A percentile compares a stretch with the other conserved stretches of the same genome.
These are phyloP conservation scores for Peucedramus taeniatus DNA, from an alignment of 2,113 vertebrate species.

Conservation along the genomic window DNA sequence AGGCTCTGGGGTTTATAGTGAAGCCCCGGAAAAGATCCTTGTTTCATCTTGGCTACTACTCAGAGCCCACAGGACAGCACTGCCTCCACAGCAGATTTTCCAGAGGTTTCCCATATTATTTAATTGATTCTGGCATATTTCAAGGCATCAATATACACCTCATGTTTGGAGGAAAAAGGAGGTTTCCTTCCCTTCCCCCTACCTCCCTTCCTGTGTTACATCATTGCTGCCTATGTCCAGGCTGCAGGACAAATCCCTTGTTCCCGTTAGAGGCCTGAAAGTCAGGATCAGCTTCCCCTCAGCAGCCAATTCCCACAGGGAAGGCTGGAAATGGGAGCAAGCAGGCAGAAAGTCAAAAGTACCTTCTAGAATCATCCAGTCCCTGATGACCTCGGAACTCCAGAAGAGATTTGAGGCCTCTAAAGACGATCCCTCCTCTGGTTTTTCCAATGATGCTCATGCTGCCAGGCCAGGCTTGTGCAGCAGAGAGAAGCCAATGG, in stretches of 20 bases:
- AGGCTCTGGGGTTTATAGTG: not conserved
- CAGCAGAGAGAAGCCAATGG: not conserved
- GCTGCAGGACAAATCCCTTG: not conserved
- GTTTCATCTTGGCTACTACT: rapidly evolving
- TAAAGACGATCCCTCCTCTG: not conserved
- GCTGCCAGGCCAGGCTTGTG: not conserved
- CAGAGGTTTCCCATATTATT: not conserved
- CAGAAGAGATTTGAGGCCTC: not conserved
- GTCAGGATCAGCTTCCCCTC: not conserved
- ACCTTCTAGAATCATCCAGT: not conserved
- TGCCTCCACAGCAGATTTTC: not conserved
- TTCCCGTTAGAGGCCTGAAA: not conserved
- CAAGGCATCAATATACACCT: not conserved
- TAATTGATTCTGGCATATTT: not conserved
- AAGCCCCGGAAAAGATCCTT: not conserved
- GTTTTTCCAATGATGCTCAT: not conserved
- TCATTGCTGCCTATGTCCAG: not conserved
- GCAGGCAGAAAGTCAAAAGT: not conserved
- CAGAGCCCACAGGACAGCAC: not conserved
- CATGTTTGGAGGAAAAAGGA: not conserved
- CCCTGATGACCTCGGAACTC: not conserved
- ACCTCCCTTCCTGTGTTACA: not conserved
- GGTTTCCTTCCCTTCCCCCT: not conserved
- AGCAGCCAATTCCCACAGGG: not conserved
- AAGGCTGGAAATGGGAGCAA: not conserved